Percentiles rank a stretch among this genome's conserved stretches.
phyloP scores from a whole-genome alignment of 2,113 vertebrate genomes.

The Ochotona princeps region DNA sequence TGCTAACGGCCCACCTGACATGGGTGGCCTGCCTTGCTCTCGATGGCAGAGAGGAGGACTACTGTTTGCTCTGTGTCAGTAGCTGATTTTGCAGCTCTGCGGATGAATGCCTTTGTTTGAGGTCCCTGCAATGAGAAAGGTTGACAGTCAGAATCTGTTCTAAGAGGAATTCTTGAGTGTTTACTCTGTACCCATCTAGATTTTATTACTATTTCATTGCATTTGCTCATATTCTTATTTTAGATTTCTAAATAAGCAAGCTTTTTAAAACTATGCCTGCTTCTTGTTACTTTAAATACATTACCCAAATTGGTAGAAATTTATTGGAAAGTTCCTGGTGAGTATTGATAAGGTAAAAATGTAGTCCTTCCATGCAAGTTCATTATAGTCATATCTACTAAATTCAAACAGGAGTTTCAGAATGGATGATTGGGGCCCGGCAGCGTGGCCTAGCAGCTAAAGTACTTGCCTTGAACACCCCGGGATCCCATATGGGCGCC shows the following conservation, averaged over 20 bases:
- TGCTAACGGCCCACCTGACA: background rate
- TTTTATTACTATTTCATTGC: slow-evolving; percentile 9
- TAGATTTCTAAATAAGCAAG: background rate
- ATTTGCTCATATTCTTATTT: background rate
- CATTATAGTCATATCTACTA: background rate
- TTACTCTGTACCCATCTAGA: background rate
- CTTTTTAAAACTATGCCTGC: background rate
- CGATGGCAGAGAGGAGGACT: background rate
- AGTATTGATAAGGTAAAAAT: slow-evolving; percentile 14
- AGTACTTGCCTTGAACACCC: too few relatives aligned
- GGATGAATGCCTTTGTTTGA: background rate
- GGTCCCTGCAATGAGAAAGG: slow-evolving; percentile 1
- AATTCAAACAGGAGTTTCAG: background rate
- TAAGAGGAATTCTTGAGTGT: background rate
- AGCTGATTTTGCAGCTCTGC: background rate
- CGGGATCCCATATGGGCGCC: too few relatives aligned
- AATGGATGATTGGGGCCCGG: too few relatives aligned
- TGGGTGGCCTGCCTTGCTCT: background rate
- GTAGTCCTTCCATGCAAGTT: background rate
- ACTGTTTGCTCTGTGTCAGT: background rate
- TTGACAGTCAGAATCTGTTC: background rate
- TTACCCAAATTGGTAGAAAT: slow-evolving; percentile 28
- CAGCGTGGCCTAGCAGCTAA: too few relatives aligned
- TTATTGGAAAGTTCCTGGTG: background rate
- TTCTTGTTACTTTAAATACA: slow-evolving; percentile 23